phyloP scores from a whole-genome alignment of 2,888 invertebrate genomes.

The Diarsia dahlii region DNA sequence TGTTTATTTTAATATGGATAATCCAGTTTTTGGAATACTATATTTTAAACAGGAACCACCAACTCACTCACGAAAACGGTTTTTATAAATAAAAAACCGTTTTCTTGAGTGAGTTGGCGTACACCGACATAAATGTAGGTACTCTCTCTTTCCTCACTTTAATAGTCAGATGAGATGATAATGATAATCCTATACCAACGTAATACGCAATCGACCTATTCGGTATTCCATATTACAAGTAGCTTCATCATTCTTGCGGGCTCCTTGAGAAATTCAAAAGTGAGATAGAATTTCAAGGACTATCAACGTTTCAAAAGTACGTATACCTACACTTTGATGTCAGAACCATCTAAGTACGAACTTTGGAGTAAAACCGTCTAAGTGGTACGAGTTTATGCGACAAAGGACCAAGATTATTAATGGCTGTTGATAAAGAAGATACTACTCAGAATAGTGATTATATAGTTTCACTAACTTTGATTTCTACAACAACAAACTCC shows the following conservation, averaged over 20 bases:
- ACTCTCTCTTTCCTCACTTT: too few species aligned
- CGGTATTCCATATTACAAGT: neutral
- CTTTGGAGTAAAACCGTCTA: neutral
- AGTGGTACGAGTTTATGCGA: neutral
- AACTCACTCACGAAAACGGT: too few species aligned
- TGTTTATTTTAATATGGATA: too few species aligned
- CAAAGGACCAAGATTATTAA: neutral
- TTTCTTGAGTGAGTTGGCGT: too few species aligned
- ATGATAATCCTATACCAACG: too few species aligned
- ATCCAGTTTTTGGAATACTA: too few species aligned
- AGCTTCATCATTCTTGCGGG: neutral
- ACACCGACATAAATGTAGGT: too few species aligned
- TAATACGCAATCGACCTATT: neutral
- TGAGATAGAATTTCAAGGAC: neutral
- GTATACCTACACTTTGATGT: neutral
- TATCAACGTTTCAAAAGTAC: neutral
- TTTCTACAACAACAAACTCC: slow-evolving; percentile 18
- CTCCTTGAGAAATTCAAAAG: neutral
- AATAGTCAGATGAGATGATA: too few species aligned
- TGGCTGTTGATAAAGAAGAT: neutral
- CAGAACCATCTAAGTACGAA: neutral
- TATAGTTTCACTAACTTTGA: slow-evolving; percentile 14
- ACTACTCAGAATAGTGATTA: neutral
- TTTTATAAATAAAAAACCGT: too few species aligned
- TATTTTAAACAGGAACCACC: too few species aligned